Base-by-base conservation (phyloP, 2,113 vertebrate genomes). In the Heterotis niloticus region DNA sequence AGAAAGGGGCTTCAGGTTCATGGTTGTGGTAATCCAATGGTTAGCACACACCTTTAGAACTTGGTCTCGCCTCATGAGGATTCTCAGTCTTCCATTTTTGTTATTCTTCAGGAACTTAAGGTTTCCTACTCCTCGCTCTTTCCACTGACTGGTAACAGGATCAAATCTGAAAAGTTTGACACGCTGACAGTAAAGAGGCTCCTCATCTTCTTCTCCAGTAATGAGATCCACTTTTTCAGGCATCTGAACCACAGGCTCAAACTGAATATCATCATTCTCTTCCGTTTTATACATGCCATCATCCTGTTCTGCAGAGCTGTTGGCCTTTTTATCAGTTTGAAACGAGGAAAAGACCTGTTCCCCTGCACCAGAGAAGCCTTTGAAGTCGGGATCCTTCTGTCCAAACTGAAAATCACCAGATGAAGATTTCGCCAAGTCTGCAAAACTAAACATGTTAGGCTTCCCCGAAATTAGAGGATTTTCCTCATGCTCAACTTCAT, bases 41-140 rank as follows among this genome's bases (percentile, higher is more conserved):
- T 99, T 99, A 4, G 98, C 97, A 79, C 98, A 99, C 5, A 99
- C 98, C 84, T 99, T 99, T 16, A 99, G 84, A 20, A 99, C 97
- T 83, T 99, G 98, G 29, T 99, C 98, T 85, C 98, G 92, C 71
- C 97, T 92, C 98, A 99, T 99, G 28, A 99, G 82, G 84, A 99
- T 95, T 82, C 98, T 88, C 4, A 98, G 91, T 75, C 95, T 93
- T 52, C 98, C 98, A 57, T 99, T 99, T 56, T 89, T 82, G 78
- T 83, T 89, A 70, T 99, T 98, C 88, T 97, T 98, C 67, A 99
- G 93, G 75, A 99, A 93, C 88, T 99, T 99, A 68, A 99, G 89
- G 78, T 91, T 90, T 10, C 98, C 98, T 13, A 99, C 94, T 0
- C 98, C 98, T 9, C 98, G 93, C 87, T 99, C 97, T 88, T 99